Base-by-base conservation (phyloP, 1,140 invertebrate genomes). In the Camponotus pennsylvanicus region DNA sequence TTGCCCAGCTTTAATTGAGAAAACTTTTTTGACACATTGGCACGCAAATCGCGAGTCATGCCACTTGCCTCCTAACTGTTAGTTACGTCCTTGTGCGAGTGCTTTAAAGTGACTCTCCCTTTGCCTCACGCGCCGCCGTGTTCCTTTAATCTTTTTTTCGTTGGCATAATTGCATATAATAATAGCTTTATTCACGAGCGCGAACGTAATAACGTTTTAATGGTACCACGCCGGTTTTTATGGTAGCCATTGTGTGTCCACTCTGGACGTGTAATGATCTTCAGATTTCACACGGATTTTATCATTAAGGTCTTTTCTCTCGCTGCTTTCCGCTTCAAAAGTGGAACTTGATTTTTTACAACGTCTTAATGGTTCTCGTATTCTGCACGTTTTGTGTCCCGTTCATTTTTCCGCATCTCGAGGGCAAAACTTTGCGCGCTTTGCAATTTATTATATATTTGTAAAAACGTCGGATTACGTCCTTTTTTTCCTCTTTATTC, bases 181-280 rank as follows among this genome's bases (percentile, higher is more conserved):
- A 88, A 90, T 85, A 86, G 49, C 90, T 86, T 88, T 83, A 85
- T 89, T 80, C 87, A 63, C 78, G 61, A 80, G 80, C 86, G 90
- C 78, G 86, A 91, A 83, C 82, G 71, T 90, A 91, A 91, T 90
- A 89, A 90, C 89, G 69, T 79, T 89, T 90, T 86, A 89, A 91
- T 88, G 85, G 84, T 40, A 80, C 59, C 84, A 66, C 55, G 82
- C 61, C 55, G 85, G 69, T 85, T 89, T 85, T 85, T 91, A 55
- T 59, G 42, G n/a, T 79, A 66, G n/a, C 83, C 63, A 76, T 75
- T 71, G 82, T 70, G 63, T 55, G 66, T 64, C 57, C 63, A 32
- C 77, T 61, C 52, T 40, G 61, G 52, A 52, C 63, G 52, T 71
- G 73, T 88, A 86, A 90, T 75, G 89, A 88, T 85, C 76, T 57